A percentile compares a stretch with the other conserved stretches of the same genome.
Conservation (phyloP, 2,888 invertebrate species). For the Melangyna quadrimaculata region DNA sequence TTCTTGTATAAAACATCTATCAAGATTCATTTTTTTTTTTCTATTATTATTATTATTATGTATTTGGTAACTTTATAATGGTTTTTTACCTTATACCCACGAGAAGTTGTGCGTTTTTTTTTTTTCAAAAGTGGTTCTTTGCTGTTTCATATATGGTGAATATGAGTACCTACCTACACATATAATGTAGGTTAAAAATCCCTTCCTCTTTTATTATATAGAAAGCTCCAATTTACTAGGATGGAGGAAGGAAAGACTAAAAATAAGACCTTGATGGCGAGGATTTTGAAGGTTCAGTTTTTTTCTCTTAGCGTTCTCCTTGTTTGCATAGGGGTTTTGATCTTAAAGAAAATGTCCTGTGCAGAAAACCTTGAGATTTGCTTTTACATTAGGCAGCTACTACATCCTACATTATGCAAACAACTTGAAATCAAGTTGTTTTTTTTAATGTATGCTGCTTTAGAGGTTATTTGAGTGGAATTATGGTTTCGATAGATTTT, state of each 20-base stretch:
- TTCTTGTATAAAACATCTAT: constrained; percentile 4
- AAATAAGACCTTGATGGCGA: constrained; percentile 13
- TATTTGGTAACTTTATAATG: not conserved
- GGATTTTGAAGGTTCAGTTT: not conserved
- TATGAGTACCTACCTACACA: too few relatives aligned
- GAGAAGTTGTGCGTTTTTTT: not conserved
- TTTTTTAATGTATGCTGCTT: not conserved
- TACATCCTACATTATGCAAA: not conserved
- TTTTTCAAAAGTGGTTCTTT: constrained; percentile 5
- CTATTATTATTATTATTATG: too few relatives aligned
- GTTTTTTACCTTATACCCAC: not conserved
- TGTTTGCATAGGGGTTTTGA: not conserved
- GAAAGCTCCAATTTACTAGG: constrained; percentile 6
- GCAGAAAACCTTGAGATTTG: constrained; percentile 7
- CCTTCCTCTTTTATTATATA: not conserved
- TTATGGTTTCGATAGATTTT: constrained; percentile 16
- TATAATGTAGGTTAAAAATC: not conserved
- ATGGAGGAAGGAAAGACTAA: constrained; percentile 4
- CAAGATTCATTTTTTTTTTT: constrained; percentile 9
- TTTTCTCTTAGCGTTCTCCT: not conserved
- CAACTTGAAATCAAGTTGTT: constrained; percentile 6
- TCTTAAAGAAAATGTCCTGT: constrained; percentile 5
- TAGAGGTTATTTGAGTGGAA: constrained; percentile 1
- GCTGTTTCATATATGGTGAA: not conserved
- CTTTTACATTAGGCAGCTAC: constrained; percentile 6